Conservation (phyloP, 2,888 invertebrate species). For the Adelognathus sp. region DNA sequence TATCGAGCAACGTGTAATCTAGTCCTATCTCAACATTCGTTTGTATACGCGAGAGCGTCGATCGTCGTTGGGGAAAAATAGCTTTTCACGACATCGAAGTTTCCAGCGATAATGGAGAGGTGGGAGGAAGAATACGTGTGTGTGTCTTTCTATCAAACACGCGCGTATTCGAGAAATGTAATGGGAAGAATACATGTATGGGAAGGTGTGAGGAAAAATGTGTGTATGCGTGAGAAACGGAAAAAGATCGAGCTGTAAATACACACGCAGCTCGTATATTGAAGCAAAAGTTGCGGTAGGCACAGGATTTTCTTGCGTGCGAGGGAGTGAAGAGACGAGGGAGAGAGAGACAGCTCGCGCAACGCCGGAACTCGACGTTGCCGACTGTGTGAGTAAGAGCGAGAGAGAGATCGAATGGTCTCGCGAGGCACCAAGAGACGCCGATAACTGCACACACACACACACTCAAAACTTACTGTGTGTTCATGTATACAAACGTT, state of each 20-base stretch:
- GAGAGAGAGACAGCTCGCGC: slow-evolving; percentile 20
- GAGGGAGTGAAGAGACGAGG: slow-evolving; percentile 1
- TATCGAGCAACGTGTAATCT: neutral
- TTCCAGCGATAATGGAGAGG: neutral
- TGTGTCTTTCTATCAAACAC: too few relatives aligned
- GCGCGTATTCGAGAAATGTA: too few relatives aligned
- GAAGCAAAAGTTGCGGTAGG: slow-evolving; percentile 53
- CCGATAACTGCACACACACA: too few relatives aligned
- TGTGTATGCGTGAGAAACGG: neutral
- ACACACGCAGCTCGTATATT: slow-evolving; percentile 47
- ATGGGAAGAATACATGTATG: too few relatives aligned
- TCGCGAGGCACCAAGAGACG: neutral
- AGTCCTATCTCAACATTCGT: slow-evolving; percentile 55
- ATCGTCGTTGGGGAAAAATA: neutral
- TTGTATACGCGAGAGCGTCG: neutral
- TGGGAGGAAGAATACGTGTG: neutral
- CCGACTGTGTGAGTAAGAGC: neutral
- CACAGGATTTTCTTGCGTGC: slow-evolving; percentile 22
- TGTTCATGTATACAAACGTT: neutral
- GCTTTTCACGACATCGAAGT: neutral
- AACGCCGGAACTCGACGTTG: neutral
- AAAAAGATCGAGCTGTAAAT: slow-evolving; percentile 10
- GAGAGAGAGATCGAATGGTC: neutral
- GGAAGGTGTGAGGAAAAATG: too few relatives aligned
- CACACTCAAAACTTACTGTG: too few relatives aligned